These are phyloP conservation scores for Lanistes nyassanus DNA, from an alignment of 1,140 invertebrate genomes.

Conservation along the genomic window DNA sequence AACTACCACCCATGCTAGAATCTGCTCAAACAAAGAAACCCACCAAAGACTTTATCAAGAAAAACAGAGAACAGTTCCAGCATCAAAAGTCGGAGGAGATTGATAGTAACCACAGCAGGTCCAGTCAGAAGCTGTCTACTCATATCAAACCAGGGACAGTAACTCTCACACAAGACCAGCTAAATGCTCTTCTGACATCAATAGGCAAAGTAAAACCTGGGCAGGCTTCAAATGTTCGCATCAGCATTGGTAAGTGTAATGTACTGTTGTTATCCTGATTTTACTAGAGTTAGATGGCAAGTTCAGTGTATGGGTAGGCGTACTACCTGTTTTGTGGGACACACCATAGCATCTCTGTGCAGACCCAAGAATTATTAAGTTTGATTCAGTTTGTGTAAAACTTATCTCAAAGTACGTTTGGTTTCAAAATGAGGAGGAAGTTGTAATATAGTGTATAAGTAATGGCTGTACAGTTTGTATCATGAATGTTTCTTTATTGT, in stretches of 20 bases:
- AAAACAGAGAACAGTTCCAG: constrained; percentile 39
- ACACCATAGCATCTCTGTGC: too few relatives aligned
- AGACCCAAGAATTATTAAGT: too few relatives aligned
- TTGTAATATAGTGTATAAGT: too few relatives aligned
- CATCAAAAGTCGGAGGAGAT: constrained; percentile 18
- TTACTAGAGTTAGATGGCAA: neutral
- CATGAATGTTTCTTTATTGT: too few relatives aligned
- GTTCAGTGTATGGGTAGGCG: neutral
- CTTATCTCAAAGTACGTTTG: too few relatives aligned
- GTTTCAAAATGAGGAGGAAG: too few relatives aligned
- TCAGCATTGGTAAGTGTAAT: constrained; percentile 49
- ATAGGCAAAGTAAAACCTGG: constrained; percentile 53
- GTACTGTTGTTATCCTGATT: too few relatives aligned
- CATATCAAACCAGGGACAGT: constrained; percentile 42
- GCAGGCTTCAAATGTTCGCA: constrained; percentile 44
- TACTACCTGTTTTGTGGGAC: neutral
- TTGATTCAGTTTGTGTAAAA: too few relatives aligned
- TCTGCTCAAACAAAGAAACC: constrained; percentile 27
- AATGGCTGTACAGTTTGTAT: too few relatives aligned
- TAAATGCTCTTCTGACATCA: constrained; percentile 59
- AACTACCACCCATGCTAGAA: constrained; percentile 34
- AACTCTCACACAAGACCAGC: constrained; percentile 61
- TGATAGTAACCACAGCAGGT: constrained; percentile 14
- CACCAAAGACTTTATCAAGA: constrained; percentile 49
- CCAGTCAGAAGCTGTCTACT: neutral